Evolutionary conservation across 2,797 vertebrate genomes (phyloP), one percentile per base, ranked within the genome.

Genomic region (Melopsittacus undulatus): DNA sequence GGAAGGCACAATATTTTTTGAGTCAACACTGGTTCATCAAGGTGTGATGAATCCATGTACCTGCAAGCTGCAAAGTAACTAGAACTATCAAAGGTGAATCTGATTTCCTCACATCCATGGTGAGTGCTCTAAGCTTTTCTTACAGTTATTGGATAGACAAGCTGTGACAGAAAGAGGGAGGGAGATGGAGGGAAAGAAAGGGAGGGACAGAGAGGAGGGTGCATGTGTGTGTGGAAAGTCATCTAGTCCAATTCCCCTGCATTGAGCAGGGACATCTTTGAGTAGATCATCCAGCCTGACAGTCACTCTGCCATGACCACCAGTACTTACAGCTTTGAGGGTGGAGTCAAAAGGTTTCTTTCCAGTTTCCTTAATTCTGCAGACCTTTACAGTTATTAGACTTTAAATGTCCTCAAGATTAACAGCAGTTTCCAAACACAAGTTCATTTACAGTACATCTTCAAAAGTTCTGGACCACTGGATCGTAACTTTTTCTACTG

Each of bases 391-490:
- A 67, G 23, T 68, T 7, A 80, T 83, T 78, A 72, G 45, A 45
- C 30, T 95, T 93, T 48, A 87, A 67, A 81, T 36, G 27, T 61
- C 72, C 54, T 80, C 27, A 92, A 77, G 59, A 92, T 87, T 78
- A 87, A 81, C 46, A 88, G 70, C 38, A 79, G 62, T 75, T 89
- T 89, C 46, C 82, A 84, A 95, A 92, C n/a, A 82, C 57, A 34
- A 79, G 30, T 69, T 85, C 84, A 87, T 85, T 75, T 76, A 82
- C 30, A 79, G 56, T 63, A 84, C 20, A 34, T 78, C 70, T 86
- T 88, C 92, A 76, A 90, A 93, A 46, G 87, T 93, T 96, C 87
- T 89, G 87, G 76, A 73, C 56, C 83, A 48, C 13, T 85, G 82
- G 63, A 90, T 78, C 92, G 75, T 80, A 84, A 77, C 62, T 63